Percentiles rank a stretch among this genome's conserved stretches.
Evolutionary conservation across 1,140 invertebrate genomes (phyloP).

Genomic region (Drosophila setifemur): DNA sequence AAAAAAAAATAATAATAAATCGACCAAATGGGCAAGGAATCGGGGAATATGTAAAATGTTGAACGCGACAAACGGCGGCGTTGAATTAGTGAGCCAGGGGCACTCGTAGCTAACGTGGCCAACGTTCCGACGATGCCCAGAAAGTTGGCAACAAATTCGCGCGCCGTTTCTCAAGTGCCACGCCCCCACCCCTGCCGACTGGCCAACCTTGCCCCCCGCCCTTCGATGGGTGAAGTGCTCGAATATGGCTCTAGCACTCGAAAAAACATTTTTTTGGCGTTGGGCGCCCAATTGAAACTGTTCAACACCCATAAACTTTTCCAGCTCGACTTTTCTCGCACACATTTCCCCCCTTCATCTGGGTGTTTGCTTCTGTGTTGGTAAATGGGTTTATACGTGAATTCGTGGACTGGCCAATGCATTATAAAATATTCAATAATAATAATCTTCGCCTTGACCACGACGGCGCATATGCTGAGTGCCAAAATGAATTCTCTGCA

Average conservation of each 20-base stretch:
- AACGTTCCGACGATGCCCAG: constrained; percentile 11
- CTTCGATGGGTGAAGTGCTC: constrained; percentile 10
- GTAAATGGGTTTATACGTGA: constrained; percentile 1
- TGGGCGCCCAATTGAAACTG: constrained; percentile 30
- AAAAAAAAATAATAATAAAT: constrained; percentile 15
- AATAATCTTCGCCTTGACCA: constrained; percentile 51
- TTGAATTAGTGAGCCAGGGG: constrained; percentile 32
- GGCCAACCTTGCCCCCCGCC: background rate
- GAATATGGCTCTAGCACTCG: constrained; percentile 33
- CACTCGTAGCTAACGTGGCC: constrained; percentile 8
- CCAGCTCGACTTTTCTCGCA: constrained; percentile 5
- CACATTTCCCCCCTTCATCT: constrained; percentile 18
- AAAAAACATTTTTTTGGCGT: constrained; percentile 26
- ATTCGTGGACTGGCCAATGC: constrained; percentile 4
- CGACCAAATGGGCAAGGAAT: constrained; percentile 3
- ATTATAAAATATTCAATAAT: constrained; percentile 52
- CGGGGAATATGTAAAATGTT: constrained; percentile 21
- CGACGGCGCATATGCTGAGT: constrained; percentile 27
- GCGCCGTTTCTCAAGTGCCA: constrained; percentile 35
- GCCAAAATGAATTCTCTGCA: constrained; percentile 26
- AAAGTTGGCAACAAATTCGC: constrained; percentile 50
- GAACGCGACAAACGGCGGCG: constrained; percentile 18
- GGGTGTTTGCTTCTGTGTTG: background rate
- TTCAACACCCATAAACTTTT: constrained; percentile 34
- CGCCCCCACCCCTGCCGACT: background rate